Evolutionary conservation across 2,888 invertebrate species (phyloP), one percentile per base, ranked within the genome.

Genomic region (Drosophila formosana): DNA sequence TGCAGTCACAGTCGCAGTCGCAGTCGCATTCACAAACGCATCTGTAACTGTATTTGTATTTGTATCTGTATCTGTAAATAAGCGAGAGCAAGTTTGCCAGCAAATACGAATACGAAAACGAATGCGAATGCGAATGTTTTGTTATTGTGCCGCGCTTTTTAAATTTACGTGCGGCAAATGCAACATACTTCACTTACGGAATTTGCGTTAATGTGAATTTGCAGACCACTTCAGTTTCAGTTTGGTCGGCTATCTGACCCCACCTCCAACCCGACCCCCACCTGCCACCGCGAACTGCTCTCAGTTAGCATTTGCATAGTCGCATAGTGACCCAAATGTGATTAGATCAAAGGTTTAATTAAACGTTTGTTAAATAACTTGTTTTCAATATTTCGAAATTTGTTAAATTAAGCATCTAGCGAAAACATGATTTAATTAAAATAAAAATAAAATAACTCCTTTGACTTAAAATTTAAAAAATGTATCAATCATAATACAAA

Each of bases 151-250:
- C 79, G 80, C 86, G 85, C 75, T 85, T 85, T 88, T 84, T 74
- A 83, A 89, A 89, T 90, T 88, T 89, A 90, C 86, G 89, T 90
- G 78, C 86, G 79, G 89, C 84, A 89, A 89, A 89, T 90, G 82
- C 81, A 89, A 87, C 84, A 88, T 90, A 82, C 82, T 88, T 80
- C 90, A 88, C 88, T 90, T 89, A 75, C 88, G 86, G 88, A 80
- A 87, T 87, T 89, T 89, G 80, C 88, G 82, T 89, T 88, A 89
- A 89, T 89, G 90, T 79, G 86, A 73, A 89, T 85, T 89, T 78
- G 84, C 81, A 87, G 89, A 90, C 90, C 90, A 90, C 90, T 90
- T 90, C 89, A 89, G 73, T 76, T 90, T 90, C 89, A 88, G 73
- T 76, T 77, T 77, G 73, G 60, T 64, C 53, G 55, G 23, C 60